Base-by-base conservation (phyloP, 2,888 invertebrate genomes). In the Polietes domitor region DNA sequence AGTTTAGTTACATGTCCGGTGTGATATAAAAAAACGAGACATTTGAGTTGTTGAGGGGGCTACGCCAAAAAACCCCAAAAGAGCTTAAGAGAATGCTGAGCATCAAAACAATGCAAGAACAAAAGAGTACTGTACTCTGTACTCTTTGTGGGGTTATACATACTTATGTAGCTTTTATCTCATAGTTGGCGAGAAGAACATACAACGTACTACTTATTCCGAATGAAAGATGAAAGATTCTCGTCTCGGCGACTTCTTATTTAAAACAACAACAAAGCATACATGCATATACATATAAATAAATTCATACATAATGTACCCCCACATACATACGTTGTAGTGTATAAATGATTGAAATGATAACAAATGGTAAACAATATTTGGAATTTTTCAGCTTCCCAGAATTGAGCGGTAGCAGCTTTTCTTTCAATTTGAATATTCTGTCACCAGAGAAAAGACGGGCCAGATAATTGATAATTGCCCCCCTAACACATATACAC, bases 21-120 rank as follows among this genome's bases (percentile, higher is more conserved):
- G 47, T 74, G 1, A 71, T 19, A 63, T 12, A 61, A 63, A 24
- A 53, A 65, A 41, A 43, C 21, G 61, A 72, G 32, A 75, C 37
- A 37, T 37, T 37, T 37, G 37, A 10, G 4, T 7, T 37, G 37
- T 37, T 37, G 37, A 32, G 37, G 10, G 7, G 37, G 37, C 37
- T 37, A 32, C 37, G 9, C 9, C 4, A 37, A 37, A 1, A 37
- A 7, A 37, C 37, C 1, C 19, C n/a, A n/a, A n/a, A n/a, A n/a
- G n/a, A 71, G 26, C 37, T 32, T 71, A 21, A 68, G 37, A 70
- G 74, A 58, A 47, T n/a, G 6, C 2, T n/a, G 2, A n/a, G 15
- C n/a, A 7, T 32, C 7, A 32, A 32, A 32, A 32, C 5, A 32
- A 32, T 32, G 3, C 37, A 9, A 37, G 4, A 7, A 3, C 37